phyloP scores from a whole-genome alignment of 2,797 vertebrate genomes.

The Sebastes itinus region DNA sequence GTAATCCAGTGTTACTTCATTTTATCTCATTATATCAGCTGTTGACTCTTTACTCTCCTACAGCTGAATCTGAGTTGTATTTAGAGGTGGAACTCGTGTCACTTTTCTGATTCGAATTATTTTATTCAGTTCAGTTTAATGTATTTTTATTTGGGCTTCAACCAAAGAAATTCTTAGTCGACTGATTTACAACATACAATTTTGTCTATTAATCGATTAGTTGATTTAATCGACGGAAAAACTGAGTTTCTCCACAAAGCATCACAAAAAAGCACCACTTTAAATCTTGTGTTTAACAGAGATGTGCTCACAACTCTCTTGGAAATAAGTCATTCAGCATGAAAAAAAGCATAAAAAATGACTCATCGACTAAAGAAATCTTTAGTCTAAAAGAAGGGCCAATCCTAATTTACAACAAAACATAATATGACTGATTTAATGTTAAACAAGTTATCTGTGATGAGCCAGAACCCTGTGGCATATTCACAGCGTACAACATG shows the following conservation, averaged over 20 bases:
- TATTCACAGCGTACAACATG: not conserved
- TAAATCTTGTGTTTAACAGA: too few species aligned
- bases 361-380: too few species aligned
- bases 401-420: not conserved
- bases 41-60: not conserved
- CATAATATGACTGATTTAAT: not conserved
- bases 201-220: too few species aligned
- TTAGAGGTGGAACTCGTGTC: not conserved
- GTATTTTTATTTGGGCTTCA: accelerated
- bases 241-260: too few species aligned
- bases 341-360: too few species aligned
- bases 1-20: not conserved
- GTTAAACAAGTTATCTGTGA: not conserved
- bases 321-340: too few species aligned
- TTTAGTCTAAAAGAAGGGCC: too few species aligned
- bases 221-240: too few species aligned
- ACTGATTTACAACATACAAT: too few species aligned
- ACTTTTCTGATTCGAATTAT: not conserved
- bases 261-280: accelerated
- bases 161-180: too few species aligned
- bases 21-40: not conserved
- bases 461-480: not conserved
- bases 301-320: too few species aligned
- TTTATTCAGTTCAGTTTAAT: not conserved
- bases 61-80: not conserved